phyloP scores from a whole-genome alignment of 2,888 invertebrate species.

The Amblyteles armatorius region DNA sequence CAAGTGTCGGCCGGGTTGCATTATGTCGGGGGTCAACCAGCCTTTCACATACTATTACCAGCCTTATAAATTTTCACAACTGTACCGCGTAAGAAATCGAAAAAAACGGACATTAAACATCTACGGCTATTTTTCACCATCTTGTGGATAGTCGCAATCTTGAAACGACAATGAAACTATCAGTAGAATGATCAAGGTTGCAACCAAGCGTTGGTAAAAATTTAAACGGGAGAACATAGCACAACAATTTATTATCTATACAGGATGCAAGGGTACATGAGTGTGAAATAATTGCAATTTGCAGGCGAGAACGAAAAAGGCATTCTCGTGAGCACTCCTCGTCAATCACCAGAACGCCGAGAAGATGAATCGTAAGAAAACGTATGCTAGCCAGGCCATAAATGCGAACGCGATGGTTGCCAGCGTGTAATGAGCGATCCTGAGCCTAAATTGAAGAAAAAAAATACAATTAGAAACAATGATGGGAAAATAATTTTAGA shows the following conservation, averaged over 20 bases:
- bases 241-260: constrained; percentile 56
- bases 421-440: constrained; percentile 77
- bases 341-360: constrained; percentile 50
- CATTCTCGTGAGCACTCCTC: constrained; percentile 29
- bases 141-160: neutral
- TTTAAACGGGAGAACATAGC: constrained; percentile 26
- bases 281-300: constrained; percentile 20
- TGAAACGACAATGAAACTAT: neutral
- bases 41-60: constrained; percentile 10
- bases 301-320: constrained; percentile 6
- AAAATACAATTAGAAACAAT: constrained; percentile 34
- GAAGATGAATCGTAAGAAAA: constrained; percentile 48
- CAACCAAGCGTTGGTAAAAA: constrained; percentile 18
- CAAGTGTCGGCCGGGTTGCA: constrained; percentile 30
- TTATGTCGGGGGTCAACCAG: constrained; percentile 20
- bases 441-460: constrained; percentile 73
- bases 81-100: neutral
- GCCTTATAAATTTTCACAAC: neutral
- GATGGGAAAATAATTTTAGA: neutral
- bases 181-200: constrained; percentile 6
- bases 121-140: neutral
- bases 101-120: neutral
- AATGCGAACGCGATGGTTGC: constrained; percentile 63
- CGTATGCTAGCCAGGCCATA: constrained; percentile 67
- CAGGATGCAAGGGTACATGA: constrained; percentile 19